Percentiles rank a stretch among this genome's conserved stretches.
These are phyloP conservation scores for Syngnathus floridae DNA, from an alignment of 2,113 vertebrate species.

Conservation along the genomic window DNA sequence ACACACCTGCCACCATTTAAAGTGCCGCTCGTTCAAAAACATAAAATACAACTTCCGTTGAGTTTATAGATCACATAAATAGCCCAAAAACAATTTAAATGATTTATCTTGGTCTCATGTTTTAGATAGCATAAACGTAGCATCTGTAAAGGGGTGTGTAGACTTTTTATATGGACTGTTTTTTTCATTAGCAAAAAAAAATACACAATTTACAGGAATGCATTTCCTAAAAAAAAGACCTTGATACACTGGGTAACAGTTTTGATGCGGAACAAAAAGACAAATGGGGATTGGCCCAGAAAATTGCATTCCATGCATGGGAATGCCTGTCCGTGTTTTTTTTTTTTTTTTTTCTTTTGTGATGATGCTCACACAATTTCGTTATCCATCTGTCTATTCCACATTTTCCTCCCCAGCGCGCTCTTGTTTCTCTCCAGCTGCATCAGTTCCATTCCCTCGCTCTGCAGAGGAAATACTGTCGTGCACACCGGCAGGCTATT, in stretches of 20 bases:
- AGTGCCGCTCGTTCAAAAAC: too few relatives aligned
- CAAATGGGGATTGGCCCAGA: conserved; percentile 1
- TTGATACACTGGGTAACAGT: background rate
- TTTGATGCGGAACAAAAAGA: background rate
- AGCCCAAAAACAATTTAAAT: too few relatives aligned
- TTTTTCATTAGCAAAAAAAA: background rate
- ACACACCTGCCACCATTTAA: too few relatives aligned
- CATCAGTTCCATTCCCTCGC: conserved; percentile 35
- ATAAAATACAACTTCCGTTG: too few relatives aligned
- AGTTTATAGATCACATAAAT: too few relatives aligned
- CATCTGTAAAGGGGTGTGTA: background rate
- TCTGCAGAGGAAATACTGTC: conserved; percentile 47
- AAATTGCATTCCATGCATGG: background rate
- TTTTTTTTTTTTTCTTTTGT: background rate
- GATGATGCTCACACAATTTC: conserved; percentile 13
- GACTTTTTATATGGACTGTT: background rate
- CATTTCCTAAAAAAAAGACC: background rate
- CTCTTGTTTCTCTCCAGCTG: conserved; percentile 20
- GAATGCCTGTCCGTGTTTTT: conserved; percentile 14
- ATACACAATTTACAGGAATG: background rate
- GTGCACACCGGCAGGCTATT: conserved; percentile 40
- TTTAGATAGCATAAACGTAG: too few relatives aligned
- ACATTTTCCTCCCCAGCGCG: conserved; percentile 14
- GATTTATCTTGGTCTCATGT: too few relatives aligned
- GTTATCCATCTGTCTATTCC: conserved; percentile 13